A percentile compares a stretch with the other conserved stretches of the same genome.
These are phyloP conservation scores for Pterocles orientalis DNA, from an alignment of 2,113 vertebrate species.

Conservation along the genomic window DNA sequence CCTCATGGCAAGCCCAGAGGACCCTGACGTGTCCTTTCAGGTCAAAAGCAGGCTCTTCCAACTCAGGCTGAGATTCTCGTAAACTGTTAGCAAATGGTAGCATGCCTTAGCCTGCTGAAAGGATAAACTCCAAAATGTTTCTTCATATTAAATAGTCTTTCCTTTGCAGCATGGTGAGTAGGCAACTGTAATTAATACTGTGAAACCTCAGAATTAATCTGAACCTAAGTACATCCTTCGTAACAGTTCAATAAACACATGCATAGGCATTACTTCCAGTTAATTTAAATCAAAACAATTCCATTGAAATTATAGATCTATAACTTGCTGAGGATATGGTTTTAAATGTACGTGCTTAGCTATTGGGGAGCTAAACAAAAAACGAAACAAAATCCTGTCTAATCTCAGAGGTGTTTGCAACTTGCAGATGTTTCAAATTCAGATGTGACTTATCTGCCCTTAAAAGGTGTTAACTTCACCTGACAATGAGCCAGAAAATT, in stretches of 20 bases:
- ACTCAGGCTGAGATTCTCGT: background rate
- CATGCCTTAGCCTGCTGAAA: background rate
- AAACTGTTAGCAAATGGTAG: background rate
- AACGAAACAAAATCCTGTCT: background rate
- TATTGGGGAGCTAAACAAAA: background rate
- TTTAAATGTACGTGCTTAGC: background rate
- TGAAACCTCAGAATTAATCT: background rate
- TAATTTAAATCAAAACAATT: background rate
- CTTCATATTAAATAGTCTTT: background rate
- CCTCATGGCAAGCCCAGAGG: background rate
- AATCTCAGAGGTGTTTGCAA: background rate
- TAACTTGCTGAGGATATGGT: background rate
- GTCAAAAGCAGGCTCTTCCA: background rate
- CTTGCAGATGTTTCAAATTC: background rate
- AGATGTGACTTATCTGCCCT: background rate
- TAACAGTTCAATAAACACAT: background rate
- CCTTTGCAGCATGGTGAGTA: background rate
- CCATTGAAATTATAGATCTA: background rate
- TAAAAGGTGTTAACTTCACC: constrained; percentile 12
- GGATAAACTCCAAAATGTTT: background rate
- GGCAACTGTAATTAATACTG: background rate
- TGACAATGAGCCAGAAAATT: constrained; percentile 40
- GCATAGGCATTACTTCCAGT: background rate
- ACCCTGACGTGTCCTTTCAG: background rate
- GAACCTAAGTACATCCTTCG: background rate